Conservation (phyloP, 2,113 vertebrate species). For the Istiophorus platypterus region DNA sequence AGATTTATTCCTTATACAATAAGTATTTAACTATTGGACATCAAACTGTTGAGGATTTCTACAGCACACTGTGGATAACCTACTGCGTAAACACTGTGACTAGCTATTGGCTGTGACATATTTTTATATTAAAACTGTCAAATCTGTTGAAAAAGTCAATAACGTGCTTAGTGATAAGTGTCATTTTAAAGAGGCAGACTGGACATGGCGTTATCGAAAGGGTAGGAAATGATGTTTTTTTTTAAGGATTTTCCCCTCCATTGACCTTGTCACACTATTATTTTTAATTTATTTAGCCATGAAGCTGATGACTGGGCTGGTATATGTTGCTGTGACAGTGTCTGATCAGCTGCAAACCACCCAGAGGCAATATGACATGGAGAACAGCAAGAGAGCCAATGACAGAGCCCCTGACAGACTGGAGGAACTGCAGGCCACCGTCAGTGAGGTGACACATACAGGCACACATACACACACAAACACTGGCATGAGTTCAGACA, state of each 20-base stretch:
- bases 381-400: slow-evolving; percentile 71
- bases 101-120: neutral
- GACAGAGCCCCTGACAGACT: slow-evolving; percentile 71
- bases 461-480: slow-evolving; percentile 12
- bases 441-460: slow-evolving; percentile 70
- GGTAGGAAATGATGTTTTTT: neutral
- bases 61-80: neutral
- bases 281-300: slow-evolving; percentile 70
- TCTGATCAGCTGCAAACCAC: slow-evolving; percentile 77
- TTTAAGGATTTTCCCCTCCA: neutral
- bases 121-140: neutral
- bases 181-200: no score
- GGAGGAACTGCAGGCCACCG: slow-evolving; percentile 76
- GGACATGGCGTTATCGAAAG: no score
- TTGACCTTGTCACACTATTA: neutral
- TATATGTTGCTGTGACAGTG: slow-evolving; percentile 76
- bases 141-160: neutral
- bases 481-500: neutral
- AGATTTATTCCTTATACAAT: neutral
- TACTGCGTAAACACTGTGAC: neutral
- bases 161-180: no score
- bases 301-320: slow-evolving; percentile 84
- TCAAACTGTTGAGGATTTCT: neutral
- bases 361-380: slow-evolving; percentile 70
- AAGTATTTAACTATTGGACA: neutral